Conservation (phyloP, 1,140 invertebrate species). For the Platyscapa corneri region DNA sequence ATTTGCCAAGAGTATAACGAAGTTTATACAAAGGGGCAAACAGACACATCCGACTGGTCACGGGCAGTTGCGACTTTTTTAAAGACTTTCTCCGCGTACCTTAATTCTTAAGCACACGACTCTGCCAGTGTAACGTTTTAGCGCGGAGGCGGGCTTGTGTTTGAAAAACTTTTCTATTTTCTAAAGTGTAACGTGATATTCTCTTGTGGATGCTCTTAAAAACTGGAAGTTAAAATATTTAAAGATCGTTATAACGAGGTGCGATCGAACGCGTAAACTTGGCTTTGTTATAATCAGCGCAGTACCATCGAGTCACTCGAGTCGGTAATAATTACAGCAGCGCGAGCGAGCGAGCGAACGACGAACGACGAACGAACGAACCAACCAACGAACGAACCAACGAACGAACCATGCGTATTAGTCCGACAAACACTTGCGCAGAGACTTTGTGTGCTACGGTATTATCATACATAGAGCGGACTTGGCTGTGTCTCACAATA, state of each 20-base stretch:
- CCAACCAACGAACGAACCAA: too few species aligned
- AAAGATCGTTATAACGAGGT: background rate
- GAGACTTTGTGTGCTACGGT: background rate
- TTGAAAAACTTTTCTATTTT: background rate
- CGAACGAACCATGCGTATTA: background rate
- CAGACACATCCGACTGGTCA: background rate
- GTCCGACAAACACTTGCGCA: background rate
- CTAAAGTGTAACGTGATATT: background rate
- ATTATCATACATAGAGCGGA: too few species aligned
- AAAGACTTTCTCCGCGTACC: background rate
- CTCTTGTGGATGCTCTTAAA: too few species aligned
- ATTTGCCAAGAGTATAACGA: background rate
- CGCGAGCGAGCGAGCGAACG: too few species aligned
- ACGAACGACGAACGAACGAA: too few species aligned
- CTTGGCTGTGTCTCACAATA: background rate
- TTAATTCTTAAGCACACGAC: background rate
- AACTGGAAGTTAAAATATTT: background rate
- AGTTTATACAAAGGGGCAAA: background rate
- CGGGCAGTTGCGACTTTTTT: background rate
- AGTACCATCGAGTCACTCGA: background rate
- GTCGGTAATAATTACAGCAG: background rate
- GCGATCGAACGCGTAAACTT: background rate
- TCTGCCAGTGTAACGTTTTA: too few species aligned
- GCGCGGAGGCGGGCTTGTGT: too few species aligned
- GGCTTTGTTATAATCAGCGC: background rate